Evolutionary conservation across 1,140 invertebrate genomes (phyloP).

Genomic region (Scaptomyza hsui): DNA sequence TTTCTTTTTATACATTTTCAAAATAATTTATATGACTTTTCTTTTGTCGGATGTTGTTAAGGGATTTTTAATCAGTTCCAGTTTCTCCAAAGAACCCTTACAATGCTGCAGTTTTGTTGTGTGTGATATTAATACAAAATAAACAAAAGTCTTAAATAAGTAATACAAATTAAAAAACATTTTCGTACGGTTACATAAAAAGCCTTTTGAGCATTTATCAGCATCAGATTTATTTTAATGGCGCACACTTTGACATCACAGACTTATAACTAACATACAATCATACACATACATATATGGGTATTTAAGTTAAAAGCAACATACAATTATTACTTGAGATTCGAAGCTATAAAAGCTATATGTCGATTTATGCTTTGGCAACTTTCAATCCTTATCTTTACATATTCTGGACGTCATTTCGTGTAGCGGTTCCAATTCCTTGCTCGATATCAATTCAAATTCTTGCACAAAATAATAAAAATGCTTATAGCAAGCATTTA

Average conservation of each 20-base stretch:
- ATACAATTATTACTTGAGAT: slow-evolving; percentile 44
- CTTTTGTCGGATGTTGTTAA: too few species aligned
- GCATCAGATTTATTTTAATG: slow-evolving; percentile 29
- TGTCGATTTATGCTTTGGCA: not conserved
- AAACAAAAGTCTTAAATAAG: too few species aligned
- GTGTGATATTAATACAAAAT: too few species aligned
- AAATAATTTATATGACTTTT: too few species aligned
- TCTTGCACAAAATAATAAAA: slow-evolving; percentile 98
- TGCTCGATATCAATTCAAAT: slow-evolving; percentile 92
- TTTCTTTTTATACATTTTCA: too few species aligned
- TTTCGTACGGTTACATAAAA: not conserved
- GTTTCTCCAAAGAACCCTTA: too few species aligned
- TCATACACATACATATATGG: slow-evolving; percentile 18
- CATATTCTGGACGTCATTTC: slow-evolving; percentile 91
- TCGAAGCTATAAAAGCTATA: slow-evolving; percentile 15
- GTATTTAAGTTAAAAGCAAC: slow-evolving; percentile 33
- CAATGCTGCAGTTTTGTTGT: too few species aligned
- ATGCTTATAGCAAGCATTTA: slow-evolving; percentile 98
- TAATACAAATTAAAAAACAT: too few species aligned
- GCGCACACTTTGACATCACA: slow-evolving; percentile 37
- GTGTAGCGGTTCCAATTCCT: slow-evolving; percentile 94
- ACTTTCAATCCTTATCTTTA: slow-evolving; percentile 79
- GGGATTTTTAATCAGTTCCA: too few species aligned
- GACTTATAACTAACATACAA: slow-evolving; percentile 39
- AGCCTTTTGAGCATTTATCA: not conserved